Conservation (phyloP, 2,113 vertebrate species). For the Panthera tigris region DNA sequence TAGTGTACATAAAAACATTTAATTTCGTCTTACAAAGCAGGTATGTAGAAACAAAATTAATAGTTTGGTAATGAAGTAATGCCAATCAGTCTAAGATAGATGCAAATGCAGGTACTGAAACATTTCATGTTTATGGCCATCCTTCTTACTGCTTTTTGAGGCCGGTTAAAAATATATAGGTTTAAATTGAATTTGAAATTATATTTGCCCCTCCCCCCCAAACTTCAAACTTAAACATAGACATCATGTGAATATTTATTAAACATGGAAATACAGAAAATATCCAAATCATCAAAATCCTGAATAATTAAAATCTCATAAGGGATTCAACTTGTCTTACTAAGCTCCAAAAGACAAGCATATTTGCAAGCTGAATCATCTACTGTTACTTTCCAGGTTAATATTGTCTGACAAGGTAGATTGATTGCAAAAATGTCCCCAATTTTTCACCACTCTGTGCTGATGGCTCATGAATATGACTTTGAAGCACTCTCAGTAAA, state of each 20-base stretch:
- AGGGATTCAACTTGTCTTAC: neutral
- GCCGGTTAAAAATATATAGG: neutral
- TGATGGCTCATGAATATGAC: neutral
- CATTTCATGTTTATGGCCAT: neutral
- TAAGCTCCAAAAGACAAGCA: neutral
- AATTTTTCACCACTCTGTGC: neutral
- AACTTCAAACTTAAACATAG: neutral
- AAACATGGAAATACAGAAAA: neutral
- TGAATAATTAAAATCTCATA: neutral
- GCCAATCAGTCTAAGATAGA: neutral
- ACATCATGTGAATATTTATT: neutral
- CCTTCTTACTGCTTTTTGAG: neutral
- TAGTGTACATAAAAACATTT: neutral
- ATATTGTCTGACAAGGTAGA: neutral
- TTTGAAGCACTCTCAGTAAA: neutral
- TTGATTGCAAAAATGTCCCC: neutral
- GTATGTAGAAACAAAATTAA: neutral
- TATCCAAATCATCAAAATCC: neutral
- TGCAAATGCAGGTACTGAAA: neutral
- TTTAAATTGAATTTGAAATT: constrained; percentile 9
- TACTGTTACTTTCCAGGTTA: neutral
- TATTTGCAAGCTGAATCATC: neutral
- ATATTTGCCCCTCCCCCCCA: neutral
- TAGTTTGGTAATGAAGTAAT: neutral
- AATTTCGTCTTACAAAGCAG: neutral